phyloP scores from a whole-genome alignment of 1,140 invertebrate species.

The Drosophila navojoa region DNA sequence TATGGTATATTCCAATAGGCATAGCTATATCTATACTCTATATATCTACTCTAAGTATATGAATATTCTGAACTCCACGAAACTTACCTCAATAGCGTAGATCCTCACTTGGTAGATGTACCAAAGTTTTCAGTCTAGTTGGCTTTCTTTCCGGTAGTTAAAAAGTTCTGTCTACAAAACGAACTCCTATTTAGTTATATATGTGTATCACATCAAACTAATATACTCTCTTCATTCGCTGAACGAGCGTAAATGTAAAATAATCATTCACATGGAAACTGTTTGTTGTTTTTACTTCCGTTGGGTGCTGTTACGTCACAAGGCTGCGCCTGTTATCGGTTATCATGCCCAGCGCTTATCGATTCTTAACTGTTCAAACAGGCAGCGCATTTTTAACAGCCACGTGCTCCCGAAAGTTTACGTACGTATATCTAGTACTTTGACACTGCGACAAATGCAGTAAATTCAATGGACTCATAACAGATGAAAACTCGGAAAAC shows the following conservation, averaged over 20 bases:
- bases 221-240: too few relatives aligned
- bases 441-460: neutral
- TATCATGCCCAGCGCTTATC: constrained; percentile 10
- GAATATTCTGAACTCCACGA: too few relatives aligned
- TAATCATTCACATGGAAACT: neutral
- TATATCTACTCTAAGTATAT: too few relatives aligned
- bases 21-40: too few relatives aligned
- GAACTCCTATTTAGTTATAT: too few relatives aligned
- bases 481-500: neutral
- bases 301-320: constrained; percentile 57
- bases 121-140: too few relatives aligned
- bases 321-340: constrained; percentile 6
- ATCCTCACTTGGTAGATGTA: too few relatives aligned
- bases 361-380: neutral
- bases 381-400: constrained; percentile 4
- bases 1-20: too few relatives aligned
- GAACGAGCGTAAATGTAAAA: neutral
- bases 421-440: neutral
- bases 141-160: too few relatives aligned
- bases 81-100: too few relatives aligned
- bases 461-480: neutral
- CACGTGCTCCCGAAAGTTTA: constrained; percentile 23
- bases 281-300: constrained; percentile 51
- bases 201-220: too few relatives aligned
- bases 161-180: too few relatives aligned